Evolutionary conservation across 2,113 vertebrate genomes (phyloP).

Genomic region (Pseudonaja textilis): DNA sequence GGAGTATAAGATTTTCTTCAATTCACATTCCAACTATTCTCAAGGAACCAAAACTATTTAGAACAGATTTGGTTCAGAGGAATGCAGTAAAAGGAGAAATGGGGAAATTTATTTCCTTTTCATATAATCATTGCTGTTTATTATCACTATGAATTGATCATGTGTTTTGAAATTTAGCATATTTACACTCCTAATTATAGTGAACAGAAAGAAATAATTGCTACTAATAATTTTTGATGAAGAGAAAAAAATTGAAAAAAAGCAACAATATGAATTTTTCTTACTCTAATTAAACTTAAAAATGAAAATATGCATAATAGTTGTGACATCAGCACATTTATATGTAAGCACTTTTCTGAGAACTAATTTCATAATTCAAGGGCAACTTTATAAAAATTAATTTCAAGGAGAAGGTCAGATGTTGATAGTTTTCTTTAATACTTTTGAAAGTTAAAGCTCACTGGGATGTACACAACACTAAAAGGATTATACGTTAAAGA

Average conservation of each 20-base stretch:
- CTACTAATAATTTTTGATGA: background rate
- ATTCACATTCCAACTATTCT: background rate
- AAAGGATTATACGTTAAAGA: constrained; percentile 71
- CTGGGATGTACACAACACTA: constrained; percentile 59
- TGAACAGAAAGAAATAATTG: background rate
- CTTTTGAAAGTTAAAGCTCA: constrained; percentile 52
- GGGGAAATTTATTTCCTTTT: background rate
- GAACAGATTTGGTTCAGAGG: background rate
- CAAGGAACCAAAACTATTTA: background rate
- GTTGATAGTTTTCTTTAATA: constrained; percentile 31
- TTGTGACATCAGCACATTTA: background rate
- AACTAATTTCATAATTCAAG: constrained; percentile 34
- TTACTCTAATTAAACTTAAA: background rate
- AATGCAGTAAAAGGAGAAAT: background rate
- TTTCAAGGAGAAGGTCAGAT: constrained; percentile 41
- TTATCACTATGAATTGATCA: background rate
- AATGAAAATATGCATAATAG: constrained; percentile 7
- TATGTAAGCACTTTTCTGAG: background rate
- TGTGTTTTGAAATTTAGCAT: background rate
- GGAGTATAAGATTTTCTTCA: background rate
- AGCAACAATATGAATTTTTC: background rate
- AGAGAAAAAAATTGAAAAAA: constrained; percentile 3
- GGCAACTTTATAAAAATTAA: constrained; percentile 40
- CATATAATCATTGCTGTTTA: background rate
- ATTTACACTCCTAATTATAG: background rate